Conservation (phyloP, 2,888 invertebrate species). For the Troides helena region DNA sequence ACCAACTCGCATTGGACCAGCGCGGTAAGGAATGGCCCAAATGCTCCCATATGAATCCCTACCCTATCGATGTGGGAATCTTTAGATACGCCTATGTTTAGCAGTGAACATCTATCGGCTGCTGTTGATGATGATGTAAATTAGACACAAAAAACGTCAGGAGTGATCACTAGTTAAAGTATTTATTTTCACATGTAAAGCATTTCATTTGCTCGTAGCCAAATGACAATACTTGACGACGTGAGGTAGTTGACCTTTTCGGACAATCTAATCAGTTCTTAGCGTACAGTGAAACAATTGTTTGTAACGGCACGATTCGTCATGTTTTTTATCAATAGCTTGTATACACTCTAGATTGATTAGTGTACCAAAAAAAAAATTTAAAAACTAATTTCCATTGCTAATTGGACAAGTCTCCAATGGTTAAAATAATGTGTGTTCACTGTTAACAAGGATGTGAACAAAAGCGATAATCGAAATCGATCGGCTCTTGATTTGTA, state of each 20-base stretch:
- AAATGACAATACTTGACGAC: conserved; percentile 37
- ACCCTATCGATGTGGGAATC: no score
- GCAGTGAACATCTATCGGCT: no score
- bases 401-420: neutral
- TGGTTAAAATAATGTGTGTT: neutral
- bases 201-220: conserved; percentile 15
- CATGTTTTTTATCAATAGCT: conserved; percentile 42
- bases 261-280: conserved; percentile 33
- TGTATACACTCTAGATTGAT: conserved; percentile 40
- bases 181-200: conserved; percentile 20
- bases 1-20: no score
- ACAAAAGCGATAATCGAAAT: no score
- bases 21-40: no score
- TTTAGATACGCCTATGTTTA: no score
- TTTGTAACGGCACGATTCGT: conserved; percentile 47
- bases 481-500: no score
- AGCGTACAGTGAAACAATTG: conserved; percentile 42
- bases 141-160: neutral
- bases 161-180: conserved; percentile 8
- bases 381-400: conserved; percentile 4
- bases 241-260: conserved; percentile 34
- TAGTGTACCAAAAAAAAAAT: conserved; percentile 37
- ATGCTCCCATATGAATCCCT: no score
- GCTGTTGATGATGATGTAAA: no score
- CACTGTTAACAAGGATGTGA: no score